Evolutionary conservation across 2,888 invertebrate genomes (phyloP).

Genomic region (Molorchus minor): DNA sequence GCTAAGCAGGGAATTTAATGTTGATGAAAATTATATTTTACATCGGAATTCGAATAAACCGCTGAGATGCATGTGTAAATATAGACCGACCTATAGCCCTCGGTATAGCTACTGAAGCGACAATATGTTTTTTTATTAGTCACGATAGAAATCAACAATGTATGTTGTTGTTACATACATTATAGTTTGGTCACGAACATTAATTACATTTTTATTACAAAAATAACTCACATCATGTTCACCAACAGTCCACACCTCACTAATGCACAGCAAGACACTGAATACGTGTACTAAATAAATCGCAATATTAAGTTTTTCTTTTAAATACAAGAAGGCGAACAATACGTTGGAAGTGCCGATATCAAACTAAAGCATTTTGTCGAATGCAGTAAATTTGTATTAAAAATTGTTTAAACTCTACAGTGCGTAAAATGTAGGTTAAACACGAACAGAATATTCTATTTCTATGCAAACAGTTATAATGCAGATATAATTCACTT

Average conservation of each 20-base stretch:
- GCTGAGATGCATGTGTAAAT: too few species aligned
- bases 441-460: constrained; percentile 20
- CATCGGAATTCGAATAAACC: too few species aligned
- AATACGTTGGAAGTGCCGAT: neutral
- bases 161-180: too few species aligned
- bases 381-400: constrained; percentile 26
- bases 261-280: neutral
- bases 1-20: too few species aligned
- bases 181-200: neutral
- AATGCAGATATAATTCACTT: neutral
- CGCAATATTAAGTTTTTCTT: neutral
- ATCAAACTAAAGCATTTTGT: constrained; percentile 12
- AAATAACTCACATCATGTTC: constrained; percentile 16
- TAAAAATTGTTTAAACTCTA: constrained; percentile 35
- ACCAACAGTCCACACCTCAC: neutral
- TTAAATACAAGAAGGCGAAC: neutral
- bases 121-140: too few species aligned
- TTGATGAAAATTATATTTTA: too few species aligned
- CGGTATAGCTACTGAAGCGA: too few species aligned
- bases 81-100: too few species aligned
- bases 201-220: neutral
- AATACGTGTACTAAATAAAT: neutral
- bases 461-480: constrained; percentile 6
- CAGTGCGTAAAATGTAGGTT: constrained; percentile 39
- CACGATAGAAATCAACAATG: too few species aligned